Evolutionary conservation across 2,113 vertebrate species (phyloP).

Genomic region (Halichoerus grypus): DNA sequence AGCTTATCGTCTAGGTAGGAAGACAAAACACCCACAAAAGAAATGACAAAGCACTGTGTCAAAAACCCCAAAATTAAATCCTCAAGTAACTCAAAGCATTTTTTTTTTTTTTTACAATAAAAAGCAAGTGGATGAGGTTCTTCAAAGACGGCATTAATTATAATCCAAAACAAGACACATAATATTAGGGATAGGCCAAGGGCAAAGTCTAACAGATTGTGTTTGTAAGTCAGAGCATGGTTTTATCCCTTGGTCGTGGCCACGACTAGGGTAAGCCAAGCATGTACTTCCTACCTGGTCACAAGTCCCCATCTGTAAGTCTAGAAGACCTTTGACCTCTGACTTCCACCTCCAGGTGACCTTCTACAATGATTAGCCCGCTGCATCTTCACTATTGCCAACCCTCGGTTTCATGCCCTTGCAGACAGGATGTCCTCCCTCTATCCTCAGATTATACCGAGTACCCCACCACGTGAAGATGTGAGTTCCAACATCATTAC

Average conservation of each 20-base stretch:
- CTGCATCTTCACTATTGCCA: neutral
- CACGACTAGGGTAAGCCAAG: neutral
- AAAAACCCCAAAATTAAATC: neutral
- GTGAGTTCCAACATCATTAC: neutral
- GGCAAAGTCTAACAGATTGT: neutral
- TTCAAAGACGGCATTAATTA: conserved; percentile 5
- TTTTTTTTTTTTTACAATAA: neutral
- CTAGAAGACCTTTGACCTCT: neutral
- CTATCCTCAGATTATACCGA: neutral
- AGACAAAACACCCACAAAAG: neutral
- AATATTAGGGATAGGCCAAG: neutral
- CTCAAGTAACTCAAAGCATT: neutral
- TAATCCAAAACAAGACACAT: neutral
- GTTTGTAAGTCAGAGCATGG: neutral
- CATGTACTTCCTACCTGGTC: neutral
- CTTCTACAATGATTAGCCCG: neutral
- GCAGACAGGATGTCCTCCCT: neutral
- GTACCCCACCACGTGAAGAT: neutral
- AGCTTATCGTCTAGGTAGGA: neutral
- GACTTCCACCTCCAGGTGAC: neutral
- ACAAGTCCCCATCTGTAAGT: neutral
- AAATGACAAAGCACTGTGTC: neutral
- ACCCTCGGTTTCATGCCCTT: neutral
- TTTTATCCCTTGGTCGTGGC: neutral
- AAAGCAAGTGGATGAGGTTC: neutral